Conservation (phyloP, 2,797 vertebrate species). For the Alectoris magna region DNA sequence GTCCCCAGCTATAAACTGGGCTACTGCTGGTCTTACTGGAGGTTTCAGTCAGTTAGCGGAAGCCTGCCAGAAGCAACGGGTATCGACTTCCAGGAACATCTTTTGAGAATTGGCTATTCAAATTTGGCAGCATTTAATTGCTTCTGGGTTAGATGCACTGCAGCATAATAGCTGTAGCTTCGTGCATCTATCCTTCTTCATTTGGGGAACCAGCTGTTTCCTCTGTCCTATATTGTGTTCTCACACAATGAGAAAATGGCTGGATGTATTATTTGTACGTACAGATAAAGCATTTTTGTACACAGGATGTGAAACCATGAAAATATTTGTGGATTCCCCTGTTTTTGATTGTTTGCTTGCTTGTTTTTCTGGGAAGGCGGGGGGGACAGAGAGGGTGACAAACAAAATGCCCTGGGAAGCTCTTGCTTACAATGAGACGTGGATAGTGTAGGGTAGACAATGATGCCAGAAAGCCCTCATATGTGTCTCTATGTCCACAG, state of each 20-base stretch:
- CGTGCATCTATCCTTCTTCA: background rate
- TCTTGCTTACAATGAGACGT: background rate
- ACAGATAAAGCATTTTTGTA: background rate
- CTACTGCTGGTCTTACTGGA: background rate
- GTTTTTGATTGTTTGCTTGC: background rate
- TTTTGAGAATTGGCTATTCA: background rate
- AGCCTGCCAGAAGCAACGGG: background rate
- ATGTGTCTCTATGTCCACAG: background rate
- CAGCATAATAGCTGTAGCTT: background rate
- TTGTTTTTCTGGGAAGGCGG: background rate
- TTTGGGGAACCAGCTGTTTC: background rate
- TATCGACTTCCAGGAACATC: background rate
- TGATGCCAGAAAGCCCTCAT: background rate
- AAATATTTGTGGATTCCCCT: background rate
- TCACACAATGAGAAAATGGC: background rate
- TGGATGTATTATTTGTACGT: background rate
- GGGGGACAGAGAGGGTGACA: background rate
- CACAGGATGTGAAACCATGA: background rate
- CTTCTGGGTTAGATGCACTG: background rate
- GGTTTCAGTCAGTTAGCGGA: background rate
- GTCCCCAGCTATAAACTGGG: background rate
- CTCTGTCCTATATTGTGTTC: background rate
- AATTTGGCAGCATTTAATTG: background rate
- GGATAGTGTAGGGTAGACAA: background rate
- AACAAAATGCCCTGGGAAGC: background rate